phyloP scores from a whole-genome alignment of 2,797 vertebrate genomes.

The Thalassophryne amazonica region DNA sequence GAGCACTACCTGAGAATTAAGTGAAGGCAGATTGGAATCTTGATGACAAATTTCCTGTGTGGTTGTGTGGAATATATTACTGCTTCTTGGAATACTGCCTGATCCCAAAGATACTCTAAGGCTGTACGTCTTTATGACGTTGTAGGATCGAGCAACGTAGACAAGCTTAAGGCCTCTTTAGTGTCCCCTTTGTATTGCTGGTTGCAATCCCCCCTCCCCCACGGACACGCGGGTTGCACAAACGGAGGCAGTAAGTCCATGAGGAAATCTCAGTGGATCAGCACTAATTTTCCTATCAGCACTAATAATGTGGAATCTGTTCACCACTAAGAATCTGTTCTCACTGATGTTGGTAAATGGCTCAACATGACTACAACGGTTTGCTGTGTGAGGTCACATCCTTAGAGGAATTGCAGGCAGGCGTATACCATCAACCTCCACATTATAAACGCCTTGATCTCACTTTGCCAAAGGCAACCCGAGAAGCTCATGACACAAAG shows the following conservation, averaged over 20 bases:
- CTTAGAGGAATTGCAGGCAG: slow-evolving; percentile 79
- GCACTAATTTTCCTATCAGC: slow-evolving; percentile 72
- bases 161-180: slow-evolving; percentile 49
- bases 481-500: slow-evolving; percentile 43
- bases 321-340: slow-evolving; percentile 47
- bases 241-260: slow-evolving; percentile 47
- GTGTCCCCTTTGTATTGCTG: slow-evolving; percentile 35
- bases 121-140: slow-evolving; percentile 60
- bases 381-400: slow-evolving; percentile 81
- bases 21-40: slow-evolving; percentile 62
- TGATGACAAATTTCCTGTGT: slow-evolving; percentile 63
- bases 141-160: slow-evolving; percentile 65
- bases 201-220: slow-evolving; percentile 21
- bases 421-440: slow-evolving; percentile 46
- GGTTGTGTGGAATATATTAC: slow-evolving; percentile 74
- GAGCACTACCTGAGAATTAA: slow-evolving; percentile 67
- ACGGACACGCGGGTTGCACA: slow-evolving; percentile 29
- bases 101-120: slow-evolving; percentile 69
- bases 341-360: slow-evolving; percentile 74
- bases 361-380: slow-evolving; percentile 76
- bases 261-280: slow-evolving; percentile 66
- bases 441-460: slow-evolving; percentile 70
- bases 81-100: slow-evolving; percentile 60
- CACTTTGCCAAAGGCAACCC: slow-evolving; percentile 56
- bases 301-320: slow-evolving; percentile 60